Evolutionary conservation across 2,113 vertebrate genomes (phyloP).

Genomic region (Dolichallabes microphthalmus): DNA sequence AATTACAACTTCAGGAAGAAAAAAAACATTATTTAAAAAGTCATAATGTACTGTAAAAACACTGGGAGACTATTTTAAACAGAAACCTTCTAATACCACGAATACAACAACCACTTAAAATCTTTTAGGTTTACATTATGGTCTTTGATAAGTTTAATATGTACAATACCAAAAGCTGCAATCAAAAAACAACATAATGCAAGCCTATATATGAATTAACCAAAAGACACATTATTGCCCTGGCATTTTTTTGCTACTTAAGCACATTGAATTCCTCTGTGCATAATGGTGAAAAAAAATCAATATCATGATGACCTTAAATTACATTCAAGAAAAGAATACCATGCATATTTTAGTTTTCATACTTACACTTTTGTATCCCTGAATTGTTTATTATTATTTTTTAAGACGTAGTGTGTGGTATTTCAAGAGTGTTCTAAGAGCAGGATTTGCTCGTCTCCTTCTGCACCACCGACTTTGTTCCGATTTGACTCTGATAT

Average conservation of each 20-base stretch:
- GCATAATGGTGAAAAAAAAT: background rate
- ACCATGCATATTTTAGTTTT: background rate
- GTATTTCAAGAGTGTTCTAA: background rate
- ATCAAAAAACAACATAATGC: background rate
- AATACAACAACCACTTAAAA: background rate
- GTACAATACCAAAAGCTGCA: background rate
- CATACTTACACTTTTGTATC: background rate
- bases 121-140: background rate
- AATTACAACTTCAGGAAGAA: background rate
- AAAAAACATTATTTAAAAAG: background rate
- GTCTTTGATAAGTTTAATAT: background rate
- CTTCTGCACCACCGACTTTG: conserved; percentile 11
- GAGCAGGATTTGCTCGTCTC: background rate
- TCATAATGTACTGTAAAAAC: background rate
- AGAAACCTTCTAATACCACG: background rate
- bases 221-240: background rate
- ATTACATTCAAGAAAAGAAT: background rate
- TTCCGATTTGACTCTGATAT: conserved; percentile 11
- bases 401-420: background rate
- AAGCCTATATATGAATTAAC: background rate
- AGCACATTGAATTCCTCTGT: background rate
- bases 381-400: background rate
- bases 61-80: background rate
- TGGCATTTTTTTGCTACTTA: background rate
- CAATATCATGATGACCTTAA: background rate